Evolutionary conservation across 1,140 invertebrate species (phyloP), one percentile per base, ranked within the genome.

Genomic region (Leptinotarsa lineolata): DNA sequence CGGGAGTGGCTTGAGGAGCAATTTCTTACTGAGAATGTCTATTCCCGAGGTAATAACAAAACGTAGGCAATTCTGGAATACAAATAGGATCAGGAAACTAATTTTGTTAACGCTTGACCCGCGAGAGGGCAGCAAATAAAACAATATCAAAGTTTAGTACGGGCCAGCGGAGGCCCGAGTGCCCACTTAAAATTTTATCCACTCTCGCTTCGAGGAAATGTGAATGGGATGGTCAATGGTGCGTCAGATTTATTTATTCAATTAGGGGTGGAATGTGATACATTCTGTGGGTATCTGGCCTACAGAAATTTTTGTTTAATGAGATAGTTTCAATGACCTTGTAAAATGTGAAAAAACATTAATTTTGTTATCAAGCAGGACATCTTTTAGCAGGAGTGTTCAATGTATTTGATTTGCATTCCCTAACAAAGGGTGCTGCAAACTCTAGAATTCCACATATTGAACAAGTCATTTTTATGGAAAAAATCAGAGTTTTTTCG

Each of bases 91-190:
- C 70, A 70, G 77, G 74, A 77, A 79, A 74, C 76, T 84, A 84
- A 84, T 83, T 83, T 81, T 76, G 83, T 84, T 83, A 84, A 80
- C 78, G 79, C 77, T 82, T 83, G 83, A 84, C 83, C 83, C 79
- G 82, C 76, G 75, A 77, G 79, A 80, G 80, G 80, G 77, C 74
- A 69, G 77, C 80, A 78, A 84, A 84, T 84, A 84, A 84, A 84
- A 80, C 83, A 83, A 83, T 84, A 83, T 84, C 81, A 84, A 84
- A 84, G 78, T 84, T 84, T 84, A 84, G 80, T 83, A 79, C 79
- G 74, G 68, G 72, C 30, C 77, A 69, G 75, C 60, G 67, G 75
- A 70, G 75, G 67, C 48, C 30, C 72, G 22, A 64, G 18, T 46
- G 13, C 54, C 61, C 48, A 68, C 63, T 80, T 66, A 79, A 79